These are phyloP conservation scores for Xiphophorus maculatus DNA, from an alignment of 2,113 vertebrate species.

Conservation along the genomic window DNA sequence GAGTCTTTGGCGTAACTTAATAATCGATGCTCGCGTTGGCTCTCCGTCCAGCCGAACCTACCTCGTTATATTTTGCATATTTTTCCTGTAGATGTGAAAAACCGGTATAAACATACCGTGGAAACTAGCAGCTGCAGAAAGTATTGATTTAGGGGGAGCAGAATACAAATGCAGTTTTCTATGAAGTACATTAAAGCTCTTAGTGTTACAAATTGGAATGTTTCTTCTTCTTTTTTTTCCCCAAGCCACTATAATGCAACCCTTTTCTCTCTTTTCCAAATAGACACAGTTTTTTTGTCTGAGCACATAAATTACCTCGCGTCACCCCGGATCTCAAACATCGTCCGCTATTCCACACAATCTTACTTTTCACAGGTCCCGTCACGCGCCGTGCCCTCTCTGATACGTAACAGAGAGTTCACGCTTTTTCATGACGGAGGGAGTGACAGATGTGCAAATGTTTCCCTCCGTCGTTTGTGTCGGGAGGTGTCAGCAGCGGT, in stretches of 20 bases:
- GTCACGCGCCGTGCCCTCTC: slow-evolving; percentile 28
- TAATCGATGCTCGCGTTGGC: background rate
- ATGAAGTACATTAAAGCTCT: background rate
- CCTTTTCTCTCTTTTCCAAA: background rate
- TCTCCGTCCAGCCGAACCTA: background rate
- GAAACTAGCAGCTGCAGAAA: background rate
- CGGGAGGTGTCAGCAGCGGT: slow-evolving; percentile 16
- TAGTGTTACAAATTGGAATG: background rate
- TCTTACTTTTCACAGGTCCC: slow-evolving; percentile 30
- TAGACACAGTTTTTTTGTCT: slow-evolving; percentile 5
- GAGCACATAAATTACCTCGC: background rate
- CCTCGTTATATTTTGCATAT: background rate
- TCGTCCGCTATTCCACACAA: slow-evolving; percentile 18
- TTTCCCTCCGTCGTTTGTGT: slow-evolving; percentile 46
- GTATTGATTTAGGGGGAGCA: too few species aligned
- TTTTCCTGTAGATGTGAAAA: background rate
- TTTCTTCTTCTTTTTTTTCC: background rate
- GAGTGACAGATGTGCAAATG: slow-evolving; percentile 60
- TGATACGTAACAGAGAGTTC: slow-evolving; percentile 41
- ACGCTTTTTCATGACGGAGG: slow-evolving; percentile 21
- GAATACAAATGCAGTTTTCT: background rate
- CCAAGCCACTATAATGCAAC: background rate
- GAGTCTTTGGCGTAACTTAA: background rate
- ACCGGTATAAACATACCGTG: background rate
- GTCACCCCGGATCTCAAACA: slow-evolving; percentile 23